Evolutionary conservation across 2,888 invertebrate genomes (phyloP).

Genomic region (Andricus curvator): DNA sequence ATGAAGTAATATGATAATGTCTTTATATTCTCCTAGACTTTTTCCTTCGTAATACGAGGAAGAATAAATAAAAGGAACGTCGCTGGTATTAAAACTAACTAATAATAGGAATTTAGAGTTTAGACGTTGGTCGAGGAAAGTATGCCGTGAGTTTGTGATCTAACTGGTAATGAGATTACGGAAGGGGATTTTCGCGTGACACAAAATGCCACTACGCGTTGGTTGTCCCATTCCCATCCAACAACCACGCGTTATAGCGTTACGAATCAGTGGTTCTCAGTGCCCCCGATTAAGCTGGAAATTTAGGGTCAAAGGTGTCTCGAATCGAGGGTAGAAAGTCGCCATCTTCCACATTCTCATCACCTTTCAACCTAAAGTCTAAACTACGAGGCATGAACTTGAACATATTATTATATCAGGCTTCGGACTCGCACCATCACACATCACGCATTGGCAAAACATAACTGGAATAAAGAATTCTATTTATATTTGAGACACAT

Average conservation of each 20-base stretch:
- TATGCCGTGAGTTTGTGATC: constrained; percentile 23
- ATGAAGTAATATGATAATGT: neutral
- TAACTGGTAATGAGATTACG: constrained; percentile 27
- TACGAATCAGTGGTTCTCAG: constrained; percentile 37
- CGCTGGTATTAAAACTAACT: neutral
- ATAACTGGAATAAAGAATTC: no score
- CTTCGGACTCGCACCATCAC: no score
- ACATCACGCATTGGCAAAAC: no score
- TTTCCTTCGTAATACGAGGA: constrained; percentile 5
- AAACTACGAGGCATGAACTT: constrained; percentile 14
- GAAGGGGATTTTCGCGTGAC: constrained; percentile 36
- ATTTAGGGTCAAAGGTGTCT: constrained; percentile 38
- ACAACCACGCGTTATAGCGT: constrained; percentile 21
- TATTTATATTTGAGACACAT: no score
- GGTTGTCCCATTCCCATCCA: constrained; percentile 19
- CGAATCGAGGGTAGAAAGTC: constrained; percentile 40
- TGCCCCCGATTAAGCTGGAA: constrained; percentile 33
- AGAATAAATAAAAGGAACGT: constrained; percentile 11
- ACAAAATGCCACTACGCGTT: constrained; percentile 33
- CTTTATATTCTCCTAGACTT: neutral
- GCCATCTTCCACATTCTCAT: constrained; percentile 13
- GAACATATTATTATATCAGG: neutral
- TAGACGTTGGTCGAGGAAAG: constrained; percentile 25
- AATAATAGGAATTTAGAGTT: constrained; percentile 36
- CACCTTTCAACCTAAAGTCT: constrained; percentile 31